phyloP scores from a whole-genome alignment of 2,797 vertebrate genomes.

The Acanthurus tractus region DNA sequence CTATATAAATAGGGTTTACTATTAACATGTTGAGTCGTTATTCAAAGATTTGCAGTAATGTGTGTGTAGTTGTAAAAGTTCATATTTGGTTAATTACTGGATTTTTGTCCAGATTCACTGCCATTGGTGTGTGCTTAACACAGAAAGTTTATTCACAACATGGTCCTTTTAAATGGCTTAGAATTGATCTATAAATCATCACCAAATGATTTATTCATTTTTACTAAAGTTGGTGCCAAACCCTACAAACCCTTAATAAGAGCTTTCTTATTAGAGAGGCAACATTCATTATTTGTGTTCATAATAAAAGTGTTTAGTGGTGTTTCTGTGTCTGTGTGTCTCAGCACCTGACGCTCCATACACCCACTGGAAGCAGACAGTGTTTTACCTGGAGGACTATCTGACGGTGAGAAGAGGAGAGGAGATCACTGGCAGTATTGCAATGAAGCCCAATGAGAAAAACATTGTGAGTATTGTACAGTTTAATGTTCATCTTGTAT shows the following conservation, averaged over 20 bases:
- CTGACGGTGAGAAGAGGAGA: slow-evolving; percentile 96
- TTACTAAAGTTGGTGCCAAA: not conserved
- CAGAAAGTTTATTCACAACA: not conserved
- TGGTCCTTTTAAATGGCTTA: not conserved
- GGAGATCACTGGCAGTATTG: slow-evolving; percentile 93
- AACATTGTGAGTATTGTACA: slow-evolving; percentile 90
- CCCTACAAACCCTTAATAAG: not conserved
- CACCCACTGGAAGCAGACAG: slow-evolving; percentile 99
- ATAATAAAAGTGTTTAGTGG: not conserved
- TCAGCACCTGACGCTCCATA: slow-evolving; percentile 95
- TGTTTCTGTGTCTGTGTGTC: slow-evolving; percentile 16
- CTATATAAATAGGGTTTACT: too few relatives aligned
- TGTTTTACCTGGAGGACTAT: slow-evolving; percentile 98
- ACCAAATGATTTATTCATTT: not conserved
- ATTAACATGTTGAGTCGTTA: not conserved
- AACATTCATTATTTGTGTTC: not conserved
- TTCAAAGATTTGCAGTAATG: not conserved
- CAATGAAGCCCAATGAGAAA: slow-evolving; percentile 97
- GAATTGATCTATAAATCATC: not conserved
- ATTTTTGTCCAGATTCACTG: slow-evolving; percentile 2
- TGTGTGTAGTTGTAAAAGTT: not conserved
- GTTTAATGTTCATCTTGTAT: not conserved
- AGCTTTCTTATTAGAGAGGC: not conserved
- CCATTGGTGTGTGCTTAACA: not conserved
- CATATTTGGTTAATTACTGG: not conserved